Percentiles rank a stretch among this genome's conserved stretches.
Conservation (phyloP, 2,888 invertebrate species). For the Noctua pronuba region DNA sequence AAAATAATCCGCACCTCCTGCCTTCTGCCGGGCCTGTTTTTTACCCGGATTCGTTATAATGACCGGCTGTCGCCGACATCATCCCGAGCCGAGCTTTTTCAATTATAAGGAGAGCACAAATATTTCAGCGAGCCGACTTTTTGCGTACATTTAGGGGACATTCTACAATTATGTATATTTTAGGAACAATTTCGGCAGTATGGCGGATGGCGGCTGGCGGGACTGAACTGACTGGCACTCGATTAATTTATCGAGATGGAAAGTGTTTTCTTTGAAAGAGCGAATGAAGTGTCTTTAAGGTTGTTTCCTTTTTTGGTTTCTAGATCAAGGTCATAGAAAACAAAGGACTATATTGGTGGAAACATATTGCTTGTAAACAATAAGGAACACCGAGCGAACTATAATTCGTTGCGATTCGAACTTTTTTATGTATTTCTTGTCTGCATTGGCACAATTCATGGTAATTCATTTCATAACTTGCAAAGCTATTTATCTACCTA, state of each 20-base stretch:
- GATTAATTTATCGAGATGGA: conserved; percentile 37
- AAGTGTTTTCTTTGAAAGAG: conserved; percentile 2
- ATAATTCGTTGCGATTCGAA: no score
- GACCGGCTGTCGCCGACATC: conserved; percentile 64
- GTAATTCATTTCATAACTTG: background rate
- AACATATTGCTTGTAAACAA: background rate
- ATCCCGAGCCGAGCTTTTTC: conserved; percentile 58
- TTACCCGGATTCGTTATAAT: conserved; percentile 62
- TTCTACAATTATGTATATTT: conserved; percentile 56
- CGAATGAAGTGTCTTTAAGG: background rate
- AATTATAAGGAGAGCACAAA: conserved; percentile 61
- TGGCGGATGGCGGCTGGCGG: conserved; percentile 26
- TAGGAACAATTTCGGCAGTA: conserved; percentile 39
- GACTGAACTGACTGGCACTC: conserved; percentile 15
- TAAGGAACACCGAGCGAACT: background rate
- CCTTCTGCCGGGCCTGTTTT: conserved; percentile 46
- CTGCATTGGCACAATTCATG: background rate
- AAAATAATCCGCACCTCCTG: conserved; percentile 40
- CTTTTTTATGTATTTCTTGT: background rate
- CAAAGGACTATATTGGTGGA: background rate
- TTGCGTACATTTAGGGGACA: conserved; percentile 57
- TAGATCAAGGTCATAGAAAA: background rate
- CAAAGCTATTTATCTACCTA: background rate
- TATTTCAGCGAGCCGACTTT: conserved; percentile 52
- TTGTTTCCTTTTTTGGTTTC: background rate